A percentile compares a stretch with the other conserved stretches of the same genome.
phyloP scores from a whole-genome alignment of 2,113 vertebrate genomes.

The Peromyscus leucopus region DNA sequence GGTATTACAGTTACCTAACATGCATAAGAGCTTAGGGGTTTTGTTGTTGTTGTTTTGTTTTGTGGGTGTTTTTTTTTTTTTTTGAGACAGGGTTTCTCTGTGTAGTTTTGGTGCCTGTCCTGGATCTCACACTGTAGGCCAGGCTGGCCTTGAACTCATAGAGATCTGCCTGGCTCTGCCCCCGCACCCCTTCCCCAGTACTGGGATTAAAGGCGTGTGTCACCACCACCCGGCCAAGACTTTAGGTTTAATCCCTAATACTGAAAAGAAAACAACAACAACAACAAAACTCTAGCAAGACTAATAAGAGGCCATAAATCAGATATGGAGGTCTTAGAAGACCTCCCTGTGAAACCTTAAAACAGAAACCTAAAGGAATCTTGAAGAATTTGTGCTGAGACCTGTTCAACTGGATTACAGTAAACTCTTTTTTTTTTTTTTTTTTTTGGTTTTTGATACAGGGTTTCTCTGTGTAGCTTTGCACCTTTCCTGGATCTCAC shows the following conservation, averaged over 20 bases:
- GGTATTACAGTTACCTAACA: not conserved
- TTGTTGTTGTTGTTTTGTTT: too few relatives aligned
- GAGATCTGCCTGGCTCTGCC: too few relatives aligned
- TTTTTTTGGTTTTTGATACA: too few relatives aligned
- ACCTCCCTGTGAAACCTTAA: not conserved
- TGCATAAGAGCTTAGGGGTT: not conserved
- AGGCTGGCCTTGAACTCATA: too few relatives aligned
- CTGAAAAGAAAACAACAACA: not conserved
- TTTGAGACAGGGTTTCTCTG: too few relatives aligned
- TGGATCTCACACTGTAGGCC: too few relatives aligned
- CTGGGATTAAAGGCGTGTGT: too few relatives aligned
- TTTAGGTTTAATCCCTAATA: not conserved
- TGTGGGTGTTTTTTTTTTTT: too few relatives aligned
- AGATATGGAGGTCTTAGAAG: not conserved
- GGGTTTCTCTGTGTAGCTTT: too few relatives aligned
- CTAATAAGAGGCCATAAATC: not conserved
- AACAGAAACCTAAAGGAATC: not conserved
- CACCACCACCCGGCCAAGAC: not conserved
- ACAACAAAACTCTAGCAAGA: not conserved
- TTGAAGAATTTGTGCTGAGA: not conserved
- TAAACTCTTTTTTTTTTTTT: not conserved
- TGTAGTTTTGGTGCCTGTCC: too few relatives aligned
- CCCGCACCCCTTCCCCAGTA: too few relatives aligned
- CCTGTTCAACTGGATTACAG: not conserved
- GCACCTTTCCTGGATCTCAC: too few relatives aligned